Percentiles rank a stretch among this genome's conserved stretches.
Evolutionary conservation across 92 coral and sea anemone genomes (phyloP).

Genomic region (Muricea muricata): DNA sequence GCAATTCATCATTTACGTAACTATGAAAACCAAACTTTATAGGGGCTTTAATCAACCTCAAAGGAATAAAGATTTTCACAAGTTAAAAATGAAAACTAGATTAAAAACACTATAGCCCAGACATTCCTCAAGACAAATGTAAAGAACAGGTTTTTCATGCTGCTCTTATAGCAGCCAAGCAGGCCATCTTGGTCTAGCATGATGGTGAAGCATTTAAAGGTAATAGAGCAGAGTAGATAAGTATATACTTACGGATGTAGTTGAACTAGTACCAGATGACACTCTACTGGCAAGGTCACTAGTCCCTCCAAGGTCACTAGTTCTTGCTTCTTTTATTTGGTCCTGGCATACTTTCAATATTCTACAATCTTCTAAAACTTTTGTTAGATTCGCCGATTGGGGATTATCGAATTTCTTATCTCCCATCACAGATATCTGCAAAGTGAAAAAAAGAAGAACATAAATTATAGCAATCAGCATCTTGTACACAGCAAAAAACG

Average conservation of each 20-base stretch:
- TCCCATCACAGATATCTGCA: conserved; percentile 76
- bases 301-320: conserved; percentile 27
- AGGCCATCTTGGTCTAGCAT: no score
- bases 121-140: no score
- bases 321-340: conserved; percentile 62
- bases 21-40: no score
- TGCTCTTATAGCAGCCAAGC: no score
- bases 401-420: conserved; percentile 92
- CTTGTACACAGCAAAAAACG: no score
- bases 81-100: no score
- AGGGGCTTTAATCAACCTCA: neutral
- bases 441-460: neutral
- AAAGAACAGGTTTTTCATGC: no score
- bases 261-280: neutral
- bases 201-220: no score
- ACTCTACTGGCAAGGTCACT: conserved; percentile 27
- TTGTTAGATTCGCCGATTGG: conserved; percentile 81
- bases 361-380: conserved; percentile 77
- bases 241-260: conserved; percentile 24
- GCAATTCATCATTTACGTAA: no score
- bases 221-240: neutral
- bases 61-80: no score
- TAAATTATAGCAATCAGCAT: neutral
- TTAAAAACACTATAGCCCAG: no score
- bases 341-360: conserved; percentile 66